phyloP scores from a whole-genome alignment of 1,140 invertebrate species.

The Trichoplusia ni region DNA sequence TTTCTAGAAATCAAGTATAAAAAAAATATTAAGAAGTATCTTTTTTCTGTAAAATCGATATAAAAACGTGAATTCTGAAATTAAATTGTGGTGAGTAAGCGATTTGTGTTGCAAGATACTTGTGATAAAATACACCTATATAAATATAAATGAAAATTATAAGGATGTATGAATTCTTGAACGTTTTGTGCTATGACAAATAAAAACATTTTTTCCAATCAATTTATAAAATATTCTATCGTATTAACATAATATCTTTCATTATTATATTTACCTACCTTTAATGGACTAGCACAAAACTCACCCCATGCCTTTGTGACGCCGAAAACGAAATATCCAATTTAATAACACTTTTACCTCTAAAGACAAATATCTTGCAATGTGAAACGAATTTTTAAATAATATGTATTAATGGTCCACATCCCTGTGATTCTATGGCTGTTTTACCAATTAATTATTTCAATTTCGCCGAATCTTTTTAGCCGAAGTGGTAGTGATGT shows the following conservation, averaged over 20 bases:
- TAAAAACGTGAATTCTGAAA: neutral
- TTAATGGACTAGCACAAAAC: no score
- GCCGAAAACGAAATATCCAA: no score
- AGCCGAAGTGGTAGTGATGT: neutral
- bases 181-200: no score
- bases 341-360: no score
- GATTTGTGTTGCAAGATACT: slow-evolving; percentile 4
- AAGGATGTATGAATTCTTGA: no score
- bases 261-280: no score
- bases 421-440: slow-evolving; percentile 62
- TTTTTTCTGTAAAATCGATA: slow-evolving; percentile 3
- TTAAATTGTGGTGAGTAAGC: neutral
- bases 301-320: no score
- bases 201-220: no score
- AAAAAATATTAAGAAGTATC: slow-evolving; percentile 1
- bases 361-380: neutral
- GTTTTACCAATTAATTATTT: slow-evolving; percentile 38
- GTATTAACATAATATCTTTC: no score
- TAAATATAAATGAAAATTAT: neutral
- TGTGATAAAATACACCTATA: neutral
- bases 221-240: no score
- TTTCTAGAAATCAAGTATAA: slow-evolving; percentile 18
- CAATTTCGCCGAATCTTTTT: neutral
- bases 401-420: slow-evolving; percentile 22
- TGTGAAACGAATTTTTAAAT: neutral